Conservation (phyloP, 1,140 invertebrate genomes). For the Listronotus bonariensis region DNA sequence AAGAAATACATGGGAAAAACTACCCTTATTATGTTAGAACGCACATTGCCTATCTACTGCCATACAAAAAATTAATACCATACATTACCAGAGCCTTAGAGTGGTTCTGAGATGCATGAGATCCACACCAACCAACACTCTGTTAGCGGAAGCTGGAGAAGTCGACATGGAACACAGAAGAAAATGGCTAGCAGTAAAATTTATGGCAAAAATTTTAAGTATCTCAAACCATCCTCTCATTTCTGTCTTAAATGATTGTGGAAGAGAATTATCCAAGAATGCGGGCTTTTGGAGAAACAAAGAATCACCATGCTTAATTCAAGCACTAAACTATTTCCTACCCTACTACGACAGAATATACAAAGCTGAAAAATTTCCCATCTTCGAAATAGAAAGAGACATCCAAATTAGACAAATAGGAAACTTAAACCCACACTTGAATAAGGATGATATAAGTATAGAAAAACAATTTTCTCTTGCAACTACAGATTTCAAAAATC, state of each 20-base stretch:
- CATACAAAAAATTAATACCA: slow-evolving; percentile 12
- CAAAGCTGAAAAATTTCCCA: background rate
- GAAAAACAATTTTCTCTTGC: slow-evolving; percentile 1
- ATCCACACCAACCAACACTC: slow-evolving; percentile 28
- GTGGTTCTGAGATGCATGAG: slow-evolving; percentile 23
- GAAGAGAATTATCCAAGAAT: background rate
- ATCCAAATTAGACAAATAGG: background rate
- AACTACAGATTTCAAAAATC: background rate
- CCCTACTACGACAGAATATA: slow-evolving; percentile 6
- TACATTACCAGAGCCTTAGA: slow-evolving; percentile 18
- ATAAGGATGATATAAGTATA: background rate
- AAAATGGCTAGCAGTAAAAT: slow-evolving; percentile 21
- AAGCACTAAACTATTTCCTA: background rate
- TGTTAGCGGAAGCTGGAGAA: slow-evolving; percentile 25
- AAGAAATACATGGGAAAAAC: too few species aligned
- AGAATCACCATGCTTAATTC: slow-evolving; percentile 3
- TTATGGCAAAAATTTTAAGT: slow-evolving; percentile 5
- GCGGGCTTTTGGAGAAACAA: background rate
- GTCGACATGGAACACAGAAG: slow-evolving; percentile 16
- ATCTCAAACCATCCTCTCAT: slow-evolving; percentile 7
- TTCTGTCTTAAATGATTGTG: background rate
- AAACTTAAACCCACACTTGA: background rate
- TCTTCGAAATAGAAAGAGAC: slow-evolving; percentile 3
- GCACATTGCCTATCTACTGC: too few species aligned
- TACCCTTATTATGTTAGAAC: too few species aligned